A percentile compares a stretch with the other conserved stretches of the same genome.
Evolutionary conservation across 2,113 vertebrate species (phyloP).

Genomic region (Lophochroa leadbeateri): DNA sequence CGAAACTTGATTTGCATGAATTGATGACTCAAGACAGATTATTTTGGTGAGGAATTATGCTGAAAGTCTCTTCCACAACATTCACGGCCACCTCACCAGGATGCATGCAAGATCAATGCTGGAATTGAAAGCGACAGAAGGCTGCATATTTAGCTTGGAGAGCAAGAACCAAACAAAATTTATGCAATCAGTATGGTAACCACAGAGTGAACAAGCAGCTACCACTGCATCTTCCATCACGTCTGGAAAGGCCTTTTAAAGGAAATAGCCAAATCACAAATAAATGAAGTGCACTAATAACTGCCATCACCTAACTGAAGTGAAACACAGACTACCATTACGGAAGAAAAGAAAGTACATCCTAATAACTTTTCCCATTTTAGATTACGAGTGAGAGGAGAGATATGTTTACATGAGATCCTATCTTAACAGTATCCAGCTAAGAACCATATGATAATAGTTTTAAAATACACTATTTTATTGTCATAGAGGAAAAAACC

Average conservation of each 20-base stretch:
- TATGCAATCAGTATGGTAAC: neutral
- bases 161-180: neutral
- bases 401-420: neutral
- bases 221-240: accelerated
- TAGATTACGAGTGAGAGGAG: neutral
- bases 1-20: neutral
- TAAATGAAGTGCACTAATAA: neutral
- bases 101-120: neutral
- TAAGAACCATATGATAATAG: neutral
- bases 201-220: neutral
- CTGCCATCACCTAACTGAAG: neutral
- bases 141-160: neutral
- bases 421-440: neutral
- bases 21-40: neutral
- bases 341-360: neutral
- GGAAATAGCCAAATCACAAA: neutral
- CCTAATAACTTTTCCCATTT: neutral
- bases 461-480: neutral
- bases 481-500: neutral
- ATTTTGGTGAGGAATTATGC: neutral
- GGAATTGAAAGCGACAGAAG: neutral
- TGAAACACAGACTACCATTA: neutral
- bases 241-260: neutral
- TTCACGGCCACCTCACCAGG: neutral
- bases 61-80: neutral